Conservation (phyloP, 2,113 vertebrate genomes). For the Phalacrocorax pelagicus region DNA sequence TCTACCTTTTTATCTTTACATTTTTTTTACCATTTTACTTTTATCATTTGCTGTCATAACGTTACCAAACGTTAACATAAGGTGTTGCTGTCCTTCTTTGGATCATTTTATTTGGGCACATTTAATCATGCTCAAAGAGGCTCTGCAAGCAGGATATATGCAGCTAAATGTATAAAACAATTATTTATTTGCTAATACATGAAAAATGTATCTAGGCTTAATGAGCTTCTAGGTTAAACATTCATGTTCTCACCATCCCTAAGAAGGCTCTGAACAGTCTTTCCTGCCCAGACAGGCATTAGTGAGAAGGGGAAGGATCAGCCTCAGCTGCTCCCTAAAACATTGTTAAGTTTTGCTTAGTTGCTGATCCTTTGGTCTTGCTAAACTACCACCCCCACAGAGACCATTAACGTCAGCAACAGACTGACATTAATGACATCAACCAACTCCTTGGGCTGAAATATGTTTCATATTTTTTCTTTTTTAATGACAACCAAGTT, state of each 20-base stretch:
- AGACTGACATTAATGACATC: not conserved
- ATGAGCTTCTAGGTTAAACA: not conserved
- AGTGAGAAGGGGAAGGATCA: not conserved
- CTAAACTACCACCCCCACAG: not conserved
- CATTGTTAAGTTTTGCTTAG: not conserved
- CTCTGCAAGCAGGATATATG: not conserved
- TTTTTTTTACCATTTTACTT: no score
- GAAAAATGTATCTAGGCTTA: not conserved
- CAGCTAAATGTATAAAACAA: not conserved
- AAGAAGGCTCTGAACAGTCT: not conserved
- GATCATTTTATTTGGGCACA: not conserved
- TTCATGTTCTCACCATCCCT: not conserved
- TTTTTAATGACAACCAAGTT: not conserved
- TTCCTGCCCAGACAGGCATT: not conserved
- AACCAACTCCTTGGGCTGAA: not conserved
- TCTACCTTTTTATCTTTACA: not conserved
- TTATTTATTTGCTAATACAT: not conserved
- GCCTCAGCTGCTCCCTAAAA: not conserved
- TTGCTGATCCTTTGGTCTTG: not conserved
- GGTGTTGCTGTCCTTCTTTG: not conserved
- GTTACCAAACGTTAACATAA: not conserved
- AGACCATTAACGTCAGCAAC: not conserved
- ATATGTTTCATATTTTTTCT: no score
- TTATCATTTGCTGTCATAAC: not conserved
- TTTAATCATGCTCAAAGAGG: not conserved